Conservation (phyloP, 2,113 vertebrate species). For the Perccottus glenii region DNA sequence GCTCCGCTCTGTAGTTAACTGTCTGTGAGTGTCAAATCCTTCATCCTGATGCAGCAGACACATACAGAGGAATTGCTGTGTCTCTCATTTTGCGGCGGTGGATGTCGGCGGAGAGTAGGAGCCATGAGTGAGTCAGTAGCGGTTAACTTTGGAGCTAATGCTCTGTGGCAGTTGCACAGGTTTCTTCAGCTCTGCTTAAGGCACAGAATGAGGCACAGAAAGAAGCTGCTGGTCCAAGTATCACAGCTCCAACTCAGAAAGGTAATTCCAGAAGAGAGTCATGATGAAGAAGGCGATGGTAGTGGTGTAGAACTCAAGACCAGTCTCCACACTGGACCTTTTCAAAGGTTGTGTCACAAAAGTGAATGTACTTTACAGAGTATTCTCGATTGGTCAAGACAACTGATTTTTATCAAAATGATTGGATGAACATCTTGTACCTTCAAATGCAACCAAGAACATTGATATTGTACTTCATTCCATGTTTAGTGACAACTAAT, state of each 20-base stretch:
- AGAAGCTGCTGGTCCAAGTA: constrained; percentile 52
- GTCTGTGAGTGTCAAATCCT: constrained; percentile 76
- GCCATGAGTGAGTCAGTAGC: constrained; percentile 70
- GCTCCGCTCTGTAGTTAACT: constrained; percentile 68
- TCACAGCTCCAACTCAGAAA: constrained; percentile 47
- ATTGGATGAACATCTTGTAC: too few species aligned
- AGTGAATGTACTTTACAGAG: neutral
- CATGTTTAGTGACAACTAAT: too few species aligned
- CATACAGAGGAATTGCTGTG: constrained; percentile 68
- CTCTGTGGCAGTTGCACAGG: constrained; percentile 75
- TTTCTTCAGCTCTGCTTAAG: constrained; percentile 71
- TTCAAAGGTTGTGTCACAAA: neutral
- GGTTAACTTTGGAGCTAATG: constrained; percentile 77
- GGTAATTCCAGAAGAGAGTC: constrained; percentile 40
- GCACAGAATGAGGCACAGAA: constrained; percentile 11
- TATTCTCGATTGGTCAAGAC: too few species aligned
- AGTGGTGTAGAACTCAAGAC: too few species aligned
- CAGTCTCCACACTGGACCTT: too few species aligned
- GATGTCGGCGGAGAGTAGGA: constrained; percentile 61
- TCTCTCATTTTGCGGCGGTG: constrained; percentile 71
- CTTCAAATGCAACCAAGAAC: too few species aligned
- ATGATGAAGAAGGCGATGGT: constrained; percentile 20
- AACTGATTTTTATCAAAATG: too few species aligned
- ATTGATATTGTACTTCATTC: too few species aligned
- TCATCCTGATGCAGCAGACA: constrained; percentile 74